Conservation (phyloP, 2,888 invertebrate species). For the Cosmopolites sordidus region DNA sequence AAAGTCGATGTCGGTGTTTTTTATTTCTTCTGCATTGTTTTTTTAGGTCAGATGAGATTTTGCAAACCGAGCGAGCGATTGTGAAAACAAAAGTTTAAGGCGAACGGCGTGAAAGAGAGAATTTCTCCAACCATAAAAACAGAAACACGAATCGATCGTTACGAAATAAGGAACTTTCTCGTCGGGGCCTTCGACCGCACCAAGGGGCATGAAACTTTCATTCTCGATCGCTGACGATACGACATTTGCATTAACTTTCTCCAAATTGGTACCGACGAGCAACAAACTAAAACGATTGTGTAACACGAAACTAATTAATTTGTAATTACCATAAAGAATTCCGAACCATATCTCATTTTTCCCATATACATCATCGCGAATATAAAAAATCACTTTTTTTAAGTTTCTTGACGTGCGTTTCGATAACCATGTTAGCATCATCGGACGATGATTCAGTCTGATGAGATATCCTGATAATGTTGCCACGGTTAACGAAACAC, state of each 20-base stretch:
- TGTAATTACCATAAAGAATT: not conserved
- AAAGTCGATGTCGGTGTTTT: too few relatives aligned
- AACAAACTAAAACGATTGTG: not conserved
- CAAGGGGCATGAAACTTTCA: conserved; percentile 19
- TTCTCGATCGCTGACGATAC: conserved; percentile 14
- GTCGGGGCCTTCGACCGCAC: conserved; percentile 11
- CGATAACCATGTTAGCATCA: too few relatives aligned
- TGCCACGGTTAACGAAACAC: too few relatives aligned
- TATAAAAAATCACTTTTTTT: too few relatives aligned
- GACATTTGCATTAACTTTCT: conserved; percentile 3
- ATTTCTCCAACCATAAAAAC: conserved; percentile 18
- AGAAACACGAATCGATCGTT: conserved; percentile 17
- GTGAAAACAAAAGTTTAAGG: conserved; percentile 15
- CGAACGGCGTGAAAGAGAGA: conserved; percentile 14
- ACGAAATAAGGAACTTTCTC: conserved; percentile 22
- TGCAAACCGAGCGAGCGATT: conserved; percentile 6
- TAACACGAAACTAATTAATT: not conserved
- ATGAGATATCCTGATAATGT: too few relatives aligned
- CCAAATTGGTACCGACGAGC: not conserved
- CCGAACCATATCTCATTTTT: too few relatives aligned
- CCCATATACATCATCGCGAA: too few relatives aligned
- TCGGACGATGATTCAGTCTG: too few relatives aligned
- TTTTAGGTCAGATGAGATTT: conserved; percentile 4
- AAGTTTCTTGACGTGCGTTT: too few relatives aligned
- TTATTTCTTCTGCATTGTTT: too few relatives aligned